Evolutionary conservation across 1,140 invertebrate genomes (phyloP).

Genomic region (Antheraea mylitta): DNA sequence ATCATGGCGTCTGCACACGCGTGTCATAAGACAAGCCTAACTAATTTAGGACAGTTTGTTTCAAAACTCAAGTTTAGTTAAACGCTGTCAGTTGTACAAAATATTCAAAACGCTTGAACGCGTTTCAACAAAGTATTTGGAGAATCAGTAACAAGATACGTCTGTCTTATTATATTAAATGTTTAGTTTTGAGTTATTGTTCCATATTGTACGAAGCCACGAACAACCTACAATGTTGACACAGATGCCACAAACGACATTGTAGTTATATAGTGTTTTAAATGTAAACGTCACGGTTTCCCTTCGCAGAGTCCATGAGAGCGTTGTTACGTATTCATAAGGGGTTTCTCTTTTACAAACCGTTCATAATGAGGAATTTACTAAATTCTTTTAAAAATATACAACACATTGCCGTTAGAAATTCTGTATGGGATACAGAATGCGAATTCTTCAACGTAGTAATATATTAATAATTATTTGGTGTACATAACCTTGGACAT

Average conservation of each 20-base stretch:
- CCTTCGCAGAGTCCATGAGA: not conserved
- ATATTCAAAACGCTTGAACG: no score
- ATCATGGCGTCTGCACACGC: no score
- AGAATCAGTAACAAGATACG: not conserved
- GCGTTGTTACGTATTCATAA: conserved; percentile 42
- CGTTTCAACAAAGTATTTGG: not conserved
- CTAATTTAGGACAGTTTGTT: no score
- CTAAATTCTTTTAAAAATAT: not conserved
- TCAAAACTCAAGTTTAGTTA: no score
- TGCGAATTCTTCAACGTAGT: not conserved
- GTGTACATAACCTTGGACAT: no score
- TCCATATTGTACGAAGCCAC: not conserved
- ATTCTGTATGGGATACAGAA: not conserved
- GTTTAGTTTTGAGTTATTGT: not conserved
- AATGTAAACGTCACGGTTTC: conserved; percentile 46
- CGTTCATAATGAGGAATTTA: conserved; percentile 55
- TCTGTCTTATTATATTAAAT: not conserved
- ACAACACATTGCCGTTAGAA: not conserved
- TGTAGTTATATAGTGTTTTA: conserved; percentile 28
- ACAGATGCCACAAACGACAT: conserved; percentile 37
- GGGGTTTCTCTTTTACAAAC: conserved; percentile 23
- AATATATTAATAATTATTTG: not conserved
- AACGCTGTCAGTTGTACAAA: no score
- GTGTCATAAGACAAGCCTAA: no score
- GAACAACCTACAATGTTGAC: conserved; percentile 34